A percentile compares a stretch with the other conserved stretches of the same genome.
These are phyloP conservation scores for Bruchidius siliquastri DNA, from an alignment of 2,888 invertebrate genomes.

Conservation along the genomic window DNA sequence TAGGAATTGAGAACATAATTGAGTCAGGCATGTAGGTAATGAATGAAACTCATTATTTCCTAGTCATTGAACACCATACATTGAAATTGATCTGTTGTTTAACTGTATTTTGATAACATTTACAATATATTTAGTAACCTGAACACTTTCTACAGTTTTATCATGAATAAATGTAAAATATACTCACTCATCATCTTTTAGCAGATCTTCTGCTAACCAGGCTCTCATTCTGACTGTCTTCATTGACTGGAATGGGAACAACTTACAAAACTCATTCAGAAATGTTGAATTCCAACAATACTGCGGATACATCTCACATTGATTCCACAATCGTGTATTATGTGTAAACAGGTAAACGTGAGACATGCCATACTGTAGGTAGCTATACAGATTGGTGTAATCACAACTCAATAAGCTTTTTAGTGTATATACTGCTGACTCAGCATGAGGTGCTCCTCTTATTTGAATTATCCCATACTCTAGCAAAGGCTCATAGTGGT, in stretches of 20 bases:
- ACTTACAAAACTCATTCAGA: conserved; percentile 70
- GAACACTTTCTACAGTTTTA: too few species aligned
- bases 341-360: conserved; percentile 81
- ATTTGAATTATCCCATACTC: conserved; percentile 80
- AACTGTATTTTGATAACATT: too few species aligned
- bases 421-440: conserved; percentile 62
- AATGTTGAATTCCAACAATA: conserved; percentile 68
- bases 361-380: conserved; percentile 70
- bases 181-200: conserved; percentile 67
- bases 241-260: conserved; percentile 87
- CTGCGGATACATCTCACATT: conserved; percentile 63
- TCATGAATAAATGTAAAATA: too few species aligned
- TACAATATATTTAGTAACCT: too few species aligned
- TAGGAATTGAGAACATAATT: too few species aligned
- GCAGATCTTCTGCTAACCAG: conserved; percentile 63
- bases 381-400: conserved; percentile 66
- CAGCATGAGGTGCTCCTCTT: conserved; percentile 67
- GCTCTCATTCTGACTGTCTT: conserved; percentile 78
- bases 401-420: conserved; percentile 73
- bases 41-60: too few species aligned
- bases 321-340: conserved; percentile 78
- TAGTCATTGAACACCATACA: too few species aligned
- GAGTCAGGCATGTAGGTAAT: too few species aligned
- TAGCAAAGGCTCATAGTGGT: conserved; percentile 85
- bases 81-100: too few species aligned